Conservation (phyloP, 2,113 vertebrate species). For the Peromyscus leucopus region DNA sequence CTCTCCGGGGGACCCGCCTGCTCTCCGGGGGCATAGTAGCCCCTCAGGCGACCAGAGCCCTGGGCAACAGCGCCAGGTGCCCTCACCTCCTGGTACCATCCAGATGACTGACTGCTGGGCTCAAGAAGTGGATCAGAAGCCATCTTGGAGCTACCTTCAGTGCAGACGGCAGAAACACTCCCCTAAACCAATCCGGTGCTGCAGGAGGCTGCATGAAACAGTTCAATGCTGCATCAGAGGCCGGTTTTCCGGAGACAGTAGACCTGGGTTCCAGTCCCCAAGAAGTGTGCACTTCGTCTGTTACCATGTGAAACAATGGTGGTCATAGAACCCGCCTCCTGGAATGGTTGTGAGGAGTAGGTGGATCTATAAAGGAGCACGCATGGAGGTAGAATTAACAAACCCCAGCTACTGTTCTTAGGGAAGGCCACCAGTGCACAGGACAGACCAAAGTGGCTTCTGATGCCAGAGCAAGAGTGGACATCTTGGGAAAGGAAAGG, state of each 20-base stretch:
- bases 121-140: not conserved
- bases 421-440: not conserved
- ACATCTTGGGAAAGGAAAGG: not conserved
- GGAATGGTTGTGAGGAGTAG: not conserved
- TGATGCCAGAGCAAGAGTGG: not conserved
- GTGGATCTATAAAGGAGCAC: slow-evolving; percentile 29
- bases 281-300: not conserved
- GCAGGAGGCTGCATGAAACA: not conserved
- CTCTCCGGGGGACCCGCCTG: not conserved
- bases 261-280: not conserved
- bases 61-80: not conserved
- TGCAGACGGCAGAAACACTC: not conserved
- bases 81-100: not conserved
- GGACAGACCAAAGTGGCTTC: not conserved
- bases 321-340: not conserved
- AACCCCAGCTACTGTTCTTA: not conserved
- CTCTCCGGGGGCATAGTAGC: not conserved
- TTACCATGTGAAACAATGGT: slow-evolving; percentile 43
- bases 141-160: not conserved
- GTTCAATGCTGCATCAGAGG: not conserved
- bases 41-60: not conserved
- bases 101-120: not conserved
- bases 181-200: not conserved
- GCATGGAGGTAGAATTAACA: not conserved
- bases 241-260: not conserved